Conservation (phyloP, 2,888 invertebrate species). For the Acanthosepion esculentum region DNA sequence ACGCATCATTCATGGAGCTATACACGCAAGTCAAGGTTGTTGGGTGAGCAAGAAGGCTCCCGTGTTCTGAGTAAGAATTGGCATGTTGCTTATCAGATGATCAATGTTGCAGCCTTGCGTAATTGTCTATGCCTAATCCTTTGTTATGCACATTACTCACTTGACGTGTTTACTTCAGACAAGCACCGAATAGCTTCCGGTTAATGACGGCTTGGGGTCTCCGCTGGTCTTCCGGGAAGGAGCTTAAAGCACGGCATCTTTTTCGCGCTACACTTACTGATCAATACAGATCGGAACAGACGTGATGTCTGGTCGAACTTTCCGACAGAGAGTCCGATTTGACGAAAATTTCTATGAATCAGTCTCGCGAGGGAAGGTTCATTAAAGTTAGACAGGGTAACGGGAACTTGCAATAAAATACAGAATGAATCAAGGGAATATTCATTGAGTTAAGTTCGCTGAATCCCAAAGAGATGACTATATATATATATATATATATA, state of each 20-base stretch:
- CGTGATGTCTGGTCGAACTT: neutral
- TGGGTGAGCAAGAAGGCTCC: neutral
- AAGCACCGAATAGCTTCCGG: slow-evolving; percentile 22
- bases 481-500: no score
- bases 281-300: neutral
- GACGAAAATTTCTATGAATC: neutral
- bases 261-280: neutral
- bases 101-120: slow-evolving; percentile 4
- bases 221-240: neutral
- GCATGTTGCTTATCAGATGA: neutral
- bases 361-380: neutral
- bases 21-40: neutral
- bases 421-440: neutral
- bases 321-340: neutral
- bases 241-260: neutral
- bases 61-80: neutral
- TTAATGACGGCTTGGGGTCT: neutral
- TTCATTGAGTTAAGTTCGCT: neutral
- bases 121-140: neutral
- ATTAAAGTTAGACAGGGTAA: neutral
- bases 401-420: neutral
- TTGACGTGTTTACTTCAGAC: neutral
- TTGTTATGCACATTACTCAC: neutral
- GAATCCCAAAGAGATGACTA: neutral
- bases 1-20: neutral